These are phyloP conservation scores for Aleiodes sp. DNA, from an alignment of 1,140 invertebrate species.

Conservation along the genomic window DNA sequence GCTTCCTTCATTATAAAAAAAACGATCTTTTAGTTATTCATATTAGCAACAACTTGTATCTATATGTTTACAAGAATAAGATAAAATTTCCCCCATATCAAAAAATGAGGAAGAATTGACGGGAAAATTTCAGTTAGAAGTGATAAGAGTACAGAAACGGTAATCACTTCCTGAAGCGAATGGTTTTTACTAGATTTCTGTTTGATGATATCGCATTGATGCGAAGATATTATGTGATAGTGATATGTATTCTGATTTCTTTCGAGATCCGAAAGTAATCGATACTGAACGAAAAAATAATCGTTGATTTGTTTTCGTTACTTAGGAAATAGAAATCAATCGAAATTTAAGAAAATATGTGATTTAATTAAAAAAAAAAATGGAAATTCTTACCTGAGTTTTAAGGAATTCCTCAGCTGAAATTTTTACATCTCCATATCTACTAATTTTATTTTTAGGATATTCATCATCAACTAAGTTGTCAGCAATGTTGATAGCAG, in stretches of 20 bases:
- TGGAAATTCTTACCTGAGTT: conserved; percentile 1
- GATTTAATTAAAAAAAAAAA: not conserved
- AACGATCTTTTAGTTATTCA: conserved; percentile 38
- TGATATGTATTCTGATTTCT: too few species aligned
- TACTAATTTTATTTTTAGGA: conserved; percentile 14
- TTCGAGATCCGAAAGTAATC: too few species aligned
- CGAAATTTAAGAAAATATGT: not conserved
- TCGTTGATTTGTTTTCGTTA: too few species aligned
- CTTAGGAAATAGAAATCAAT: not conserved
- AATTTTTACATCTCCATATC: conserved; percentile 27
- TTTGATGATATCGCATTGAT: not conserved
- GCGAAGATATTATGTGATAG: not conserved
- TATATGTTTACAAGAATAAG: not conserved
- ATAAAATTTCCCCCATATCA: too few species aligned
- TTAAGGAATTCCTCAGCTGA: not conserved
- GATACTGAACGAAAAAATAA: too few species aligned
- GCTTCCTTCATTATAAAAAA: conserved; percentile 17
- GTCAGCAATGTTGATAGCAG: not conserved
- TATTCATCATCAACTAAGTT: conserved; percentile 2
- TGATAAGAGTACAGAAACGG: too few species aligned
- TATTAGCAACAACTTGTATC: conserved; percentile 25
- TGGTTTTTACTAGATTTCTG: too few species aligned
- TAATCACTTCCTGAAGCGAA: too few species aligned
- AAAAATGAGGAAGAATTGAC: too few species aligned
- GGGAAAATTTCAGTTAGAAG: too few species aligned